Base-by-base conservation (phyloP, 2,797 vertebrate species). In the Pangasius djambal region DNA sequence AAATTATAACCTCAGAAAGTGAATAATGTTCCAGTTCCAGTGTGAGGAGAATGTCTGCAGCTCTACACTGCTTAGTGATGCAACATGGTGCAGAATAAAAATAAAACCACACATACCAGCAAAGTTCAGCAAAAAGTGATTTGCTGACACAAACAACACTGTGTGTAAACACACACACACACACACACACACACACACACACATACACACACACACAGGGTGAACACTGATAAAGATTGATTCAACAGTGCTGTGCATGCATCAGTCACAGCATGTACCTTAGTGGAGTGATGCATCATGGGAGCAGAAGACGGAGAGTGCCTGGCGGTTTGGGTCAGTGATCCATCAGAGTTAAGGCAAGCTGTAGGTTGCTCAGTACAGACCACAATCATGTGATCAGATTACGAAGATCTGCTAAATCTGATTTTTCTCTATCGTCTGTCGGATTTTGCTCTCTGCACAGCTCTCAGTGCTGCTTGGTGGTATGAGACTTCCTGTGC, bases 191-290 rank as follows among this genome's bases (percentile, higher is more conserved):
- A 59, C 77, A 63, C 74, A 55, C 65, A 83, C 22, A 78, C 70
- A 67, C 48, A 55, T 48, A 67, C 59, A 78, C 83, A 57, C 65
- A 72, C 40, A 52, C 40, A 65, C 28, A 81, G 6, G 31, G 88
- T 28, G 13, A 85, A 52, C 87, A 70, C 74, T 90, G 89, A 92
- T 90, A 74, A 83, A 90, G 90, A 92, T 87, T 86, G 87, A 92
- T 91, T 90, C 70, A 20, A 63, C 61, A 74, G 69, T 75, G 82
- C 57, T 74, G 75, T 69, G 83, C 40, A 81, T 82, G 88, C 79
- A 40, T 79, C 82, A 40, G 55, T 89, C 87, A 88, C 78, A 79
- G 70, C 52, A 50, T 89, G 89, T 91, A 86, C 87, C 78, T 67
- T 85, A 67, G 40, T 70, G 37, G n/a, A 90, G 55, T 86, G 83